Evolutionary conservation across 2,888 invertebrate species (phyloP).

Genomic region (Chymomyza fuscimana): DNA sequence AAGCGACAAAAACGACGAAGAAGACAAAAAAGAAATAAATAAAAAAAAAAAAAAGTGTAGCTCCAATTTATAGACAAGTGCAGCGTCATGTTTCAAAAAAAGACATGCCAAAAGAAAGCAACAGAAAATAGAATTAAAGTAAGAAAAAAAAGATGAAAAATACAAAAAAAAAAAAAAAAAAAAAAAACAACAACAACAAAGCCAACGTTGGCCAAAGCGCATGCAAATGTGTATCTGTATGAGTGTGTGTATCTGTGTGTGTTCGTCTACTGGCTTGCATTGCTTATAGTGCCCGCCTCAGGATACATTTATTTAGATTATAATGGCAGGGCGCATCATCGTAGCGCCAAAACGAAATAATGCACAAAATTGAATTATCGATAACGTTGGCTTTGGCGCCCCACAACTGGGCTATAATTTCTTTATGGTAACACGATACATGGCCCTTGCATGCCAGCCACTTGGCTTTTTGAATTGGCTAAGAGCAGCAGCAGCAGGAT

Average conservation of each 20-base stretch:
- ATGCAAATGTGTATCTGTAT: constrained; percentile 26
- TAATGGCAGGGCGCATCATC: constrained; percentile 57
- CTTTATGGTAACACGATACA: constrained; percentile 64
- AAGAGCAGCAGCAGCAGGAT: neutral
- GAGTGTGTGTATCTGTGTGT: constrained; percentile 23
- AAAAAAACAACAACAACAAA: constrained; percentile 15
- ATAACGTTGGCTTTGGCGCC: constrained; percentile 48
- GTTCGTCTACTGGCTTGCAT: constrained; percentile 21
- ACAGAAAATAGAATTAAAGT: constrained; percentile 43
- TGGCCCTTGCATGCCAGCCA: constrained; percentile 17
- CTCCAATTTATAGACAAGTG: constrained; percentile 21
- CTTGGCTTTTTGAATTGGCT: neutral
- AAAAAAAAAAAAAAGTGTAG: constrained; percentile 26
- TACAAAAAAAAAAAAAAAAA: constrained; percentile 18
- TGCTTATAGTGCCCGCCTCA: constrained; percentile 41
- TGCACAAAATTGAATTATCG: constrained; percentile 76
- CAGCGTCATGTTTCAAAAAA: constrained; percentile 22
- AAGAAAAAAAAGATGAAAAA: constrained; percentile 10
- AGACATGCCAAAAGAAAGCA: constrained; percentile 27
- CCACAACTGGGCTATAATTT: constrained; percentile 62
- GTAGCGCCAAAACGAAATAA: constrained; percentile 64
- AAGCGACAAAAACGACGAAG: constrained; percentile 21
- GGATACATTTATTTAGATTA: constrained; percentile 70
- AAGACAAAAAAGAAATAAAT: constrained; percentile 22
- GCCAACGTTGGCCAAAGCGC: constrained; percentile 37